These are phyloP conservation scores for Trilocha varians DNA, from an alignment of 2,888 invertebrate genomes.

Conservation along the genomic window DNA sequence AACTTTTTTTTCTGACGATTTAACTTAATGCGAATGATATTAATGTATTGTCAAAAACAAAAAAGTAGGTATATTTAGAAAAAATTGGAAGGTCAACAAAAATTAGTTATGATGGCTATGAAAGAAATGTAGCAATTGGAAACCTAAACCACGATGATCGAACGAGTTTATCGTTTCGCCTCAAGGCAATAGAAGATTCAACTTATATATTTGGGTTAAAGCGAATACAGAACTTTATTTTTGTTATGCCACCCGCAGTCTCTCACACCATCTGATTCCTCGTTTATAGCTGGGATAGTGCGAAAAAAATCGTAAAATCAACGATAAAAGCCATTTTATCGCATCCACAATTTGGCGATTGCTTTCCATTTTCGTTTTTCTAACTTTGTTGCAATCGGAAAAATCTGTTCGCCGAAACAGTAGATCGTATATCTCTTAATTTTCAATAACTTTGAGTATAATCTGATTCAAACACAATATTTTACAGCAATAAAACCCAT, in stretches of 20 bases:
- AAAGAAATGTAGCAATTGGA: neutral
- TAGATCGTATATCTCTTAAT: constrained; percentile 6
- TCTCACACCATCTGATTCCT: constrained; percentile 56
- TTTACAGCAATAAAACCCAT: constrained; percentile 53
- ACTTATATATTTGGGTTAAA: constrained; percentile 30
- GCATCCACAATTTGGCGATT: constrained; percentile 43
- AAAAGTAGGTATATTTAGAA: constrained; percentile 1
- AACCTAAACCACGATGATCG: constrained; percentile 11
- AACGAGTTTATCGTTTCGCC: constrained; percentile 15
- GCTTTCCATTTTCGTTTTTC: constrained; percentile 41
- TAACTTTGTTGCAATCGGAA: constrained; percentile 33
- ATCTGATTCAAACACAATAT: constrained; percentile 40
- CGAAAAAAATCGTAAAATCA: constrained; percentile 55
- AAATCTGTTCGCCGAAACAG: neutral
- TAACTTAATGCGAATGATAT: too few relatives aligned
- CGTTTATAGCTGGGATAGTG: constrained; percentile 58
- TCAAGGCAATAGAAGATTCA: constrained; percentile 21
- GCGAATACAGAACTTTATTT: constrained; percentile 50
- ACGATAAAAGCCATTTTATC: constrained; percentile 55
- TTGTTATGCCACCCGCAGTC: constrained; percentile 44
- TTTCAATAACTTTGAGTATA: constrained; percentile 32
- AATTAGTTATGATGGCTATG: neutral
- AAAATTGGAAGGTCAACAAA: neutral
- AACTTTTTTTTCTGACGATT: too few relatives aligned
- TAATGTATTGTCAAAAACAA: constrained; percentile 18